A percentile compares a stretch with the other conserved stretches of the same genome.
phyloP scores from a whole-genome alignment of 2,113 vertebrate species.

The Pollimyrus isidori region DNA sequence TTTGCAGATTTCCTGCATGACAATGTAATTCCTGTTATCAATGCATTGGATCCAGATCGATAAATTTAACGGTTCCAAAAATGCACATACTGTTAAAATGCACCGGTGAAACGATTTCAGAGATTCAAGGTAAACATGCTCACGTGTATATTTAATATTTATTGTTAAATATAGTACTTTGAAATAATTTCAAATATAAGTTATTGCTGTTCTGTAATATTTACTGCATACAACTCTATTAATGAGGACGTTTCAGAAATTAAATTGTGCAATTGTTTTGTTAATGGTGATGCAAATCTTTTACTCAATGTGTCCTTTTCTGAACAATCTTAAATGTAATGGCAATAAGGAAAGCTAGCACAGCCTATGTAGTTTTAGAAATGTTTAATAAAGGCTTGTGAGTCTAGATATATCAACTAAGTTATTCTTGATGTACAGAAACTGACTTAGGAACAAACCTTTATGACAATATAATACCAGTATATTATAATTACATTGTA shows the following conservation, averaged over 20 bases:
- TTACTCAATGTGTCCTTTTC: not conserved
- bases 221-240: not conserved
- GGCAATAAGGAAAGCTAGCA: not conserved
- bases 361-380: not conserved
- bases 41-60: not conserved
- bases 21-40: not conserved
- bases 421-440: not conserved
- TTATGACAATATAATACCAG: not conserved
- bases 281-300: not conserved
- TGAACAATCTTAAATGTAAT: not conserved
- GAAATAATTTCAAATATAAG: not conserved
- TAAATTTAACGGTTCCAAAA: not conserved
- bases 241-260: not conserved
- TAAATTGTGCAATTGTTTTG: not conserved
- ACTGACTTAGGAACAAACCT: not conserved
- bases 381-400: not conserved
- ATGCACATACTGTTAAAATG: not conserved
- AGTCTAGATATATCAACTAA: not conserved
- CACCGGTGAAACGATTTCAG: not conserved
- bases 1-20: not conserved
- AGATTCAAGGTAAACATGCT: not conserved
- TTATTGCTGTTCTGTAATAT: not conserved
- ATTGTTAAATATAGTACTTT: not conserved
- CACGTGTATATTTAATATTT: not conserved
- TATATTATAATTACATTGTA: not conserved